Conservation (phyloP, 2,113 vertebrate species). For the Python bivittatus region DNA sequence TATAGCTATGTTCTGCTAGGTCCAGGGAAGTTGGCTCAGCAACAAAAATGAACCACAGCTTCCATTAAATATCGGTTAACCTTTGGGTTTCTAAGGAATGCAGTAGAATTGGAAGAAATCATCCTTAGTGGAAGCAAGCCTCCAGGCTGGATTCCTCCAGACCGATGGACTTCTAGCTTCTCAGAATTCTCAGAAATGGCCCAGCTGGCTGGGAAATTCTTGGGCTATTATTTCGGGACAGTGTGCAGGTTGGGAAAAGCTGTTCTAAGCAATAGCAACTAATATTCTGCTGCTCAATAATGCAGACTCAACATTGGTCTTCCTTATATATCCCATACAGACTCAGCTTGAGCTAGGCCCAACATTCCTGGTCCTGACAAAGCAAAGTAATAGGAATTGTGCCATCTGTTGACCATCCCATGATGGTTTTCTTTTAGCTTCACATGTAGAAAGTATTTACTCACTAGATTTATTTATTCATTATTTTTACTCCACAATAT, state of each 20-base stretch:
- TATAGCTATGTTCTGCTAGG: neutral
- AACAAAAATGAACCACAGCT: neutral
- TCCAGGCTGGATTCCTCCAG: neutral
- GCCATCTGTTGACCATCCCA: neutral
- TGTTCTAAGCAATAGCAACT: neutral
- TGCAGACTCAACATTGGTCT: neutral
- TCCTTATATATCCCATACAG: neutral
- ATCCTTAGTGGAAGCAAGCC: neutral
- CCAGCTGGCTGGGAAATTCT: neutral
- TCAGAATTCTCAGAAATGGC: neutral
- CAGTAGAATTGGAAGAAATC: neutral
- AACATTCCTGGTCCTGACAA: neutral
- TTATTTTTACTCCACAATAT: no score
- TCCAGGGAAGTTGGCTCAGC: neutral
- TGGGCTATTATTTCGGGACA: neutral
- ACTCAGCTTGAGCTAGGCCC: neutral
- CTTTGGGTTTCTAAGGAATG: neutral
- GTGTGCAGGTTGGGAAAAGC: neutral
- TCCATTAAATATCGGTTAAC: neutral
- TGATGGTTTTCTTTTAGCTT: neutral
- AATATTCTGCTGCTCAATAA: neutral
- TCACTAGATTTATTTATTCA: neutral
- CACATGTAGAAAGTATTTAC: neutral
- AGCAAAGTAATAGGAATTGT: neutral
- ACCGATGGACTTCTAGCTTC: neutral